phyloP scores from a whole-genome alignment of 2,888 invertebrate genomes.

The Acronicta leporina region DNA sequence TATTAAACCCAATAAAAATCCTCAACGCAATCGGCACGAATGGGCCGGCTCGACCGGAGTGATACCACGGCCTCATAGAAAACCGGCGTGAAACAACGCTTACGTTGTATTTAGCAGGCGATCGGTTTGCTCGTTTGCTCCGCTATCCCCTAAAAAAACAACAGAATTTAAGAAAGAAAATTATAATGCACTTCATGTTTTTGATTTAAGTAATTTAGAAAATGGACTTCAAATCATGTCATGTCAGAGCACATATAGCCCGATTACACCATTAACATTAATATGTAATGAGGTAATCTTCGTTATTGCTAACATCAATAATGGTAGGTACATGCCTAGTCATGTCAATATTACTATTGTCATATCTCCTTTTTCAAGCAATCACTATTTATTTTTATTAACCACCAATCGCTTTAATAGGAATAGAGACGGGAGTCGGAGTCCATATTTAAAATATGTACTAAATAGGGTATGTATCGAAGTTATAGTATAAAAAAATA shows the following conservation, averaged over 20 bases:
- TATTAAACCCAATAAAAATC: too few species aligned
- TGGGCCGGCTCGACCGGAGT: too few species aligned
- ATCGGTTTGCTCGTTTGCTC: too few species aligned
- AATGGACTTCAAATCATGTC: neutral
- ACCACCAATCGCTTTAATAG: constrained; percentile 25
- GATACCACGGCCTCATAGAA: too few species aligned
- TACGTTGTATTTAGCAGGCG: too few species aligned
- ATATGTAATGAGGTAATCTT: constrained; percentile 37
- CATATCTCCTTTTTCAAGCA: constrained; percentile 13
- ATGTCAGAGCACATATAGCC: neutral
- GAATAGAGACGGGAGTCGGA: constrained; percentile 16
- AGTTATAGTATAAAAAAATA: neutral
- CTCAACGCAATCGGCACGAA: too few species aligned
- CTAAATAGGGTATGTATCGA: constrained; percentile 3
- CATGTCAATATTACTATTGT: constrained; percentile 31
- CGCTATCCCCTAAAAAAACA: too few species aligned
- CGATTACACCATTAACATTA: constrained; percentile 13
- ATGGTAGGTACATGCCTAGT: constrained; percentile 23
- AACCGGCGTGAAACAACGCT: too few species aligned
- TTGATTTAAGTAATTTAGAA: neutral
- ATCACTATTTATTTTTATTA: constrained; percentile 24
- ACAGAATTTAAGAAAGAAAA: too few species aligned
- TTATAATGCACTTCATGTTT: too few species aligned
- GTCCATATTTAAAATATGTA: constrained; percentile 45
- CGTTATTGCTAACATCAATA: constrained; percentile 20